Evolutionary conservation across 2,797 vertebrate genomes (phyloP), one percentile per base, ranked within the genome.

Genomic region (Columba guinea): DNA sequence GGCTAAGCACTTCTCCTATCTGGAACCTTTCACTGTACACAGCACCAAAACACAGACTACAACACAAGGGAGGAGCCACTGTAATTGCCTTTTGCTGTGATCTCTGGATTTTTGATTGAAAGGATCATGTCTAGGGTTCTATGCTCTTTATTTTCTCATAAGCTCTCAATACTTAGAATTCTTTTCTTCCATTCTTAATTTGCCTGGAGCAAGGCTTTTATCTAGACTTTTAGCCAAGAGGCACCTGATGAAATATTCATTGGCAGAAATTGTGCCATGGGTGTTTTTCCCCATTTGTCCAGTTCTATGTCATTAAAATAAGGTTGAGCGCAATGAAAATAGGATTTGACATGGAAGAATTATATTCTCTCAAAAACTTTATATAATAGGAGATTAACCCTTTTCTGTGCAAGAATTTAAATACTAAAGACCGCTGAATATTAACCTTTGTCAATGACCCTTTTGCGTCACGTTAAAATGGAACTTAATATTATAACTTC

Each of bases 211-310:
- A 98, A 98, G 97, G 97, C 98, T 98, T 98, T 98, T 98, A 98
- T 98, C 97, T 98, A 97, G 95, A 98, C 97, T 98, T 98, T 98
- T 98, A 98, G 98, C 98, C 98, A 98, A 98, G 97, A 98, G 98
- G 98, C 98, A 98, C 98, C 98, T 98, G 96, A 98, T 99, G 98
- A 99, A 99, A 99, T 98, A 99, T 99, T 98, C 98, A 99, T 99
- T 97, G 97, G 96, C 94, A 97, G 98, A 98, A 98, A 98, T 97
- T 98, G 98, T 98, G 98, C 98, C 98, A 98, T 97, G 97, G 98
- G 98, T 98, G 98, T 98, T 98, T 98, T 98, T 97, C 97, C 98
- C 98, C 97, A 97, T 98, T 98, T 98, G 98, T 98, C 97, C 98
- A 97, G 98, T 97, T 97, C 93, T 86, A 44, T 97, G 97, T 97